Base-by-base conservation (phyloP, 2,888 invertebrate species). In the Drosophila kambysellisi region DNA sequence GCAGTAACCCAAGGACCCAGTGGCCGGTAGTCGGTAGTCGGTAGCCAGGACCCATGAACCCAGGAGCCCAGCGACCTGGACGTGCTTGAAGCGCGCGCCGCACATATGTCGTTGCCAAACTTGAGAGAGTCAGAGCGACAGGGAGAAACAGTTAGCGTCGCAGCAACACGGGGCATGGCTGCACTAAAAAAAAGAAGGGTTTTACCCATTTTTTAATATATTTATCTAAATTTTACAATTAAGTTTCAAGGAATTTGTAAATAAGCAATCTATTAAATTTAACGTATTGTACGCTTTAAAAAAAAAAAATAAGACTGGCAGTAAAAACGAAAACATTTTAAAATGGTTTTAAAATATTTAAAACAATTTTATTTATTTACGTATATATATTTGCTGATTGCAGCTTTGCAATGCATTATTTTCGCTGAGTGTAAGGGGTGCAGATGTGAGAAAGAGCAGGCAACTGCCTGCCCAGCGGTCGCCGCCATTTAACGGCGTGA, bases 401-500 rank as follows among this genome's bases (percentile, higher is more conserved):
- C 41, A 11, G 20, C 20, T 25, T 25, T 25, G 1, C 20, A 25
- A 25, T n/a, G n/a, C 11, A 3, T 5, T 43, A n/a, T 43, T 43
- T 41, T n/a, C 11, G 43, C 48, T 29, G 50, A 50, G 9, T 61
- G 17, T 37, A 54, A n/a, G 17, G 11, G n/a, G 56, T 20, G n/a
- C 41, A n/a, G 15, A 25, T 15, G n/a, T 17, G 39, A 17, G 12
- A 8, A 25, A 33, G 25, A 39, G n/a, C 29, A 32, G 53, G 30
- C 39, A 51, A 52, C 56, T 30, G 65, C 43, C 74, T 76, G 75
- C 70, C 65, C 81, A 83, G 75, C 70, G 76, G 81, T 74, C 76
- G 73, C 68, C 79, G 86, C 76, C 76, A 88, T 88, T 89, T 90
- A 83, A 83, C 85, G 87, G 89, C 84, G 92, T 92, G 92, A 92